A percentile compares a stretch with the other conserved stretches of the same genome.
Evolutionary conservation across 2,888 invertebrate species (phyloP).

Genomic region (Brachycybe producta): DNA sequence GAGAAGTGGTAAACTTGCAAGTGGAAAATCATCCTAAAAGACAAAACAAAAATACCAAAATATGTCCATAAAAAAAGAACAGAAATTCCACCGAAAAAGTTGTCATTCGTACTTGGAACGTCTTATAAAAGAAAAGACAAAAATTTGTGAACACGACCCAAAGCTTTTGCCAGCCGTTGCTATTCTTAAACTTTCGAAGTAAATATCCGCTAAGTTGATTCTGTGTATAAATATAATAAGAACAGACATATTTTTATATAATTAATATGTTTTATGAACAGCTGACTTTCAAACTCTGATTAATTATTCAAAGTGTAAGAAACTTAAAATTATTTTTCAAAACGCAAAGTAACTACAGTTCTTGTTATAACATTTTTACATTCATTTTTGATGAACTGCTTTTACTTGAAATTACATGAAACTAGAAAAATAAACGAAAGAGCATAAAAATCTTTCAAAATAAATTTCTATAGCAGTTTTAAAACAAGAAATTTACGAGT

Average conservation of each 20-base stretch:
- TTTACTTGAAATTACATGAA: no score
- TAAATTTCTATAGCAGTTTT: no score
- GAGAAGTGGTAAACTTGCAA: slow-evolving; percentile 82
- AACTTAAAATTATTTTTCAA: no score
- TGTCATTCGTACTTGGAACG: slow-evolving; percentile 54
- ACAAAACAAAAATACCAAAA: slow-evolving; percentile 33
- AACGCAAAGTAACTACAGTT: no score
- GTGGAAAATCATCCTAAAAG: slow-evolving; percentile 65
- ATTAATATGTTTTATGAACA: neutral
- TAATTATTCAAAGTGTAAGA: no score
- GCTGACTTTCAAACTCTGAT: neutral
- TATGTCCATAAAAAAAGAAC: neutral
- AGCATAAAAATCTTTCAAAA: no score
- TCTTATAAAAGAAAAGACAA: slow-evolving; percentile 95
- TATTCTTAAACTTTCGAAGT: slow-evolving; percentile 92
- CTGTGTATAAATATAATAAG: slow-evolving; percentile 36
- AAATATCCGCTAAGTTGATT: slow-evolving; percentile 88
- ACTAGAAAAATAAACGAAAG: no score
- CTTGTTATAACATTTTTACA: no score
- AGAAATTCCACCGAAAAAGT: no score
- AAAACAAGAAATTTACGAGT: no score
- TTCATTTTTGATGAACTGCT: no score
- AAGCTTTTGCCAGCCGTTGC: slow-evolving; percentile 96
- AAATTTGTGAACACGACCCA: slow-evolving; percentile 98
- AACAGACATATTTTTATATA: slow-evolving; percentile 5